Conservation (phyloP, 2,888 invertebrate genomes). For the Bombylius major region DNA sequence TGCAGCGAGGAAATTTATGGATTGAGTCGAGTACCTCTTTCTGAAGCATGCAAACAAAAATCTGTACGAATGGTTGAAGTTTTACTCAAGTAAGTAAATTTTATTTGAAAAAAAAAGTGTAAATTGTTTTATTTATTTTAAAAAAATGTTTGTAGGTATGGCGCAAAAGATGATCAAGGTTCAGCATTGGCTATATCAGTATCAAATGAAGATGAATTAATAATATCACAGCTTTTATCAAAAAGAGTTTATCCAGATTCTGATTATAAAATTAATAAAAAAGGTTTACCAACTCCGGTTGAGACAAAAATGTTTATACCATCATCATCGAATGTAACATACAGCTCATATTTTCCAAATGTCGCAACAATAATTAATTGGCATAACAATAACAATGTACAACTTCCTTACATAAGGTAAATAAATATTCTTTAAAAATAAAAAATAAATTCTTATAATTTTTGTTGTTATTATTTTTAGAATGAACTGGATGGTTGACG, state of each 20-base stretch:
- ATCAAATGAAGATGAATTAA: slow-evolving; percentile 55
- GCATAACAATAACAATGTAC: slow-evolving; percentile 63
- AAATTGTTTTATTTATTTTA: not conserved
- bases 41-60: slow-evolving; percentile 35
- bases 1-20: slow-evolving; percentile 36
- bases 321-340: slow-evolving; percentile 54
- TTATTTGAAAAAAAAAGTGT: no score
- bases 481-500: slow-evolving; percentile 71
- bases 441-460: no score
- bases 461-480: slow-evolving; percentile 22
- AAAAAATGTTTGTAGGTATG: slow-evolving; percentile 36
- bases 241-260: slow-evolving; percentile 83
- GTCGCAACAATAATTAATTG: slow-evolving; percentile 83
- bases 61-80: slow-evolving; percentile 34
- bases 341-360: slow-evolving; percentile 68
- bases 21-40: slow-evolving; percentile 32
- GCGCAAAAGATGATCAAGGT: slow-evolving; percentile 79
- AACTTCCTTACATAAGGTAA: slow-evolving; percentile 53
- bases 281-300: slow-evolving; percentile 49
- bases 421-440: not conserved
- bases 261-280: slow-evolving; percentile 85
- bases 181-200: slow-evolving; percentile 69
- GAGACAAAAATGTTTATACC: slow-evolving; percentile 35
- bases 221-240: slow-evolving; percentile 70
- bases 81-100: slow-evolving; percentile 26